Percentiles rank a stretch among this genome's conserved stretches.
phyloP scores from a whole-genome alignment of 1,140 invertebrate species.

The Mesaphorura yosii region DNA sequence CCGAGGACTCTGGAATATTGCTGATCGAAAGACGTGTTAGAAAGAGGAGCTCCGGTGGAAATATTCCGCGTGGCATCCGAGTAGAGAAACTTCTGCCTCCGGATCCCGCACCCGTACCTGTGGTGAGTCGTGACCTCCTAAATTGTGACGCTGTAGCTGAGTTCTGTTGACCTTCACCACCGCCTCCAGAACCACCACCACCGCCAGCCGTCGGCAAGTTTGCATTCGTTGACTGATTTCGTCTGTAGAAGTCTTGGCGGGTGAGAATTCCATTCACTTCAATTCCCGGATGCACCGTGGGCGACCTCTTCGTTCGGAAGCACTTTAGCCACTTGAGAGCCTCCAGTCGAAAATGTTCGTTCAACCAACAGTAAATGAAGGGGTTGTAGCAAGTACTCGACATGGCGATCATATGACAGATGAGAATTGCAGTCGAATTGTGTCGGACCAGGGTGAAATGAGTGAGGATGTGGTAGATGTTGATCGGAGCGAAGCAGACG shows the following conservation, averaged over 20 bases:
- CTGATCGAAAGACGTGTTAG: too few relatives aligned
- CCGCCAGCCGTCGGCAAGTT: too few relatives aligned
- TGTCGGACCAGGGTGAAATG: slow-evolving; percentile 36
- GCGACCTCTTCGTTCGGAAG: slow-evolving; percentile 19
- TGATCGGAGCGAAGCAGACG: slow-evolving; percentile 43
- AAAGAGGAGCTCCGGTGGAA: too few relatives aligned
- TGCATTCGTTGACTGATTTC: slow-evolving; percentile 16
- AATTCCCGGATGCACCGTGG: slow-evolving; percentile 17
- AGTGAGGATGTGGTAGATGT: slow-evolving; percentile 39
- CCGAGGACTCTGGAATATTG: too few relatives aligned
- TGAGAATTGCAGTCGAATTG: slow-evolving; percentile 35
- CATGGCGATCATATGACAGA: slow-evolving; percentile 42
- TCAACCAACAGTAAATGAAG: slow-evolving; percentile 44
- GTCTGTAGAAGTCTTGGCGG: slow-evolving; percentile 9
- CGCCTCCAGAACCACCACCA: too few relatives aligned
- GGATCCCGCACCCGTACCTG: too few relatives aligned
- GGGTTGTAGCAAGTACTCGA: slow-evolving; percentile 45
- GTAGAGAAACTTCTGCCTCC: too few relatives aligned
- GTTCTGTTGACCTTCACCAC: too few relatives aligned
- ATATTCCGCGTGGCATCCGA: too few relatives aligned
- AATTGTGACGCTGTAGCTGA: too few relatives aligned
- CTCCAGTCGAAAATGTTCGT: slow-evolving; percentile 40
- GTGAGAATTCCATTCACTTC: slow-evolving; percentile 25
- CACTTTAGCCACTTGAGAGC: slow-evolving; percentile 29
- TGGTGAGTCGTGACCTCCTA: too few relatives aligned